phyloP scores from a whole-genome alignment of 1,140 invertebrate species.

The Drosophila rufa region DNA sequence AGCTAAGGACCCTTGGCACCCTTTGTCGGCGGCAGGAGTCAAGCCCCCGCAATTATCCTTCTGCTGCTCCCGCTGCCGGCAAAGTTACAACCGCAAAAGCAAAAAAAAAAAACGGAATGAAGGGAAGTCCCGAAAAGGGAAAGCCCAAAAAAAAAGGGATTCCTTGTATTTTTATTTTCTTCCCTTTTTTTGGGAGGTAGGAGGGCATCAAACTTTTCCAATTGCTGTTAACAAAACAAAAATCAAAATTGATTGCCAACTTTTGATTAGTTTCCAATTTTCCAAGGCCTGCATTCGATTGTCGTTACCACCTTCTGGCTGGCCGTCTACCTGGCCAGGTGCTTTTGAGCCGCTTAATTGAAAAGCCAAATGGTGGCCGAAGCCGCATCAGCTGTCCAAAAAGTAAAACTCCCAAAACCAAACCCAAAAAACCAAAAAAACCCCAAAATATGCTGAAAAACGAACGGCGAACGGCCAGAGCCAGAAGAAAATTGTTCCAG shows the following conservation, averaged over 20 bases:
- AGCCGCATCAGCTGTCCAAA: slow-evolving; percentile 36
- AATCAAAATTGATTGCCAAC: slow-evolving; percentile 59
- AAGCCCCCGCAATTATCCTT: slow-evolving; percentile 24
- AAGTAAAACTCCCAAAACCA: slow-evolving; percentile 31
- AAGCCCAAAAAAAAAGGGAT: slow-evolving; percentile 19
- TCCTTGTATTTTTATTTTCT: background rate
- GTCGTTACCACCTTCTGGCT: slow-evolving; percentile 5
- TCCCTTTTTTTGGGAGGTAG: background rate
- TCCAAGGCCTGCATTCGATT: slow-evolving; percentile 22
- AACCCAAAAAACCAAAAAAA: slow-evolving; percentile 31
- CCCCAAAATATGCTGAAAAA: slow-evolving; percentile 9
- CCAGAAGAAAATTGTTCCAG: slow-evolving; percentile 45
- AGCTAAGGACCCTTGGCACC: slow-evolving; percentile 36
- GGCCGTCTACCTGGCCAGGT: slow-evolving; percentile 19
- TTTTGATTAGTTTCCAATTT: slow-evolving; percentile 53
- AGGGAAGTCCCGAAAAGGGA: slow-evolving; percentile 6
- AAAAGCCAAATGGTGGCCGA: slow-evolving; percentile 46
- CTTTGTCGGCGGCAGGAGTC: slow-evolving; percentile 41
- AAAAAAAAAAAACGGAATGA: slow-evolving; percentile 14
- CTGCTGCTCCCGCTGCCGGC: slow-evolving; percentile 3
- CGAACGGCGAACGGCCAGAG: background rate
- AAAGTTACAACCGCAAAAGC: slow-evolving; percentile 32
- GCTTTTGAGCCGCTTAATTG: slow-evolving; percentile 35
- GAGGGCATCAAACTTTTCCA: slow-evolving; percentile 41
- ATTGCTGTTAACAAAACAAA: slow-evolving; percentile 51